Evolutionary conservation across 37 sponge, comb jelly and placozoan species (phyloP), one percentile per base, ranked within the genome.

Genomic region (Bolinopsis microptera): DNA sequence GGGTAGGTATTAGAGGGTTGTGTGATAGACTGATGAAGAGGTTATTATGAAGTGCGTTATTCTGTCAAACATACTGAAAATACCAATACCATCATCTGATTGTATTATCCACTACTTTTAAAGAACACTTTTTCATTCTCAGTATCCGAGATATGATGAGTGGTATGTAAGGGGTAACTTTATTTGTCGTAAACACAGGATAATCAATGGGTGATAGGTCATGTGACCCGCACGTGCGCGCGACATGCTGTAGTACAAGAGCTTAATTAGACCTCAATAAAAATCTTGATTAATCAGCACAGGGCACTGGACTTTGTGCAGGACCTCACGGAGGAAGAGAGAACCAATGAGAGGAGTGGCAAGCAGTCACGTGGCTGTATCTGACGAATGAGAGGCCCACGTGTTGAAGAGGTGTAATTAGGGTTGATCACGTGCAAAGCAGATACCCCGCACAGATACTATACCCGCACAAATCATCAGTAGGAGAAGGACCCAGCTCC

Each of bases 261-360:
- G 74, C 74, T 26, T 70, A 70, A 70, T 70, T 70, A 70, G 74
- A 70, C 30, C 74, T 48, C 74, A 70, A 70, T 70, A 70, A 70
- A 70, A 70, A 70, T 70, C 74, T 70, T 70, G 74, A 70, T 70
- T 70, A 70, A 70, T 70, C 74, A 70, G 25, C 13, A 48, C 61
- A 48, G 61, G 61, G 61, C 61, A 48, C 61, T 48, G 61, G 61
- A 48, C 61, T 48, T 48, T 48, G 61, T 48, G 61, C 61, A 48
- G 61, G 61, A 13, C 61, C 61, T 48, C 61, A 48, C 61, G 61
- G 61, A 48, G 61, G 13, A 48, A 5, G 13, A 48, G 13, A 48
- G 13, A 13, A 48, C 61, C 61, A 48, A 48, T 48, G 61, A 48
- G 61, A 48, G 13, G 61, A 5, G 9, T 18, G 61, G 13, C 5